Conservation (phyloP, 1,140 invertebrate genomes). For the Lordiphosa stackelbergi region DNA sequence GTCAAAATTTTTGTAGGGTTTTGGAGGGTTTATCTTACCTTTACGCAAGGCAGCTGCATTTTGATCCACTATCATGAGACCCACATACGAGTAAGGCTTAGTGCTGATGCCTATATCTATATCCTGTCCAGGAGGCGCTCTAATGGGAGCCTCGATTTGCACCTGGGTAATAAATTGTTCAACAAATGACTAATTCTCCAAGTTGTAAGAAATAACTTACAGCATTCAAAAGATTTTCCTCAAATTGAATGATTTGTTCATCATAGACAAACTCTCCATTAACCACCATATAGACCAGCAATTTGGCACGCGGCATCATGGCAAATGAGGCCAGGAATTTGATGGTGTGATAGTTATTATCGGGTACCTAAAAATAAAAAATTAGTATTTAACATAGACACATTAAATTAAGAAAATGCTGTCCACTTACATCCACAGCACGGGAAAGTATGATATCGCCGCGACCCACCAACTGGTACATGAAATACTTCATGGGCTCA, state of each 20-base stretch:
- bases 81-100: slow-evolving; percentile 91
- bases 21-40: slow-evolving; percentile 75
- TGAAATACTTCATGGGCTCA: slow-evolving; percentile 85
- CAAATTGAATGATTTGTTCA: slow-evolving; percentile 87
- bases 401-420: neutral
- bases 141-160: slow-evolving; percentile 77
- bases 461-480: slow-evolving; percentile 90
- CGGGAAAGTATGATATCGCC: slow-evolving; percentile 89
- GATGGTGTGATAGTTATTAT: slow-evolving; percentile 76
- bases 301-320: slow-evolving; percentile 90
- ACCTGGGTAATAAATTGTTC: slow-evolving; percentile 19
- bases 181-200: slow-evolving; percentile 46
- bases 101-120: slow-evolving; percentile 86
- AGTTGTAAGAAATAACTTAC: slow-evolving; percentile 49
- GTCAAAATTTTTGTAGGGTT: too few species aligned
- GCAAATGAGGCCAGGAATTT: slow-evolving; percentile 85
- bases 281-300: slow-evolving; percentile 87
- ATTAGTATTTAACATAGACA: too few species aligned
- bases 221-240: slow-evolving; percentile 87
- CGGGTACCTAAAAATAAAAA: slow-evolving; percentile 36
- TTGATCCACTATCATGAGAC: slow-evolving; percentile 92
- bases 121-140: slow-evolving; percentile 84
- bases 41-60: slow-evolving; percentile 86
- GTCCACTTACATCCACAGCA: slow-evolving; percentile 80
- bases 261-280: slow-evolving; percentile 91